Base-by-base conservation (phyloP, 2,888 invertebrate species). In the Dynastes grantii region DNA sequence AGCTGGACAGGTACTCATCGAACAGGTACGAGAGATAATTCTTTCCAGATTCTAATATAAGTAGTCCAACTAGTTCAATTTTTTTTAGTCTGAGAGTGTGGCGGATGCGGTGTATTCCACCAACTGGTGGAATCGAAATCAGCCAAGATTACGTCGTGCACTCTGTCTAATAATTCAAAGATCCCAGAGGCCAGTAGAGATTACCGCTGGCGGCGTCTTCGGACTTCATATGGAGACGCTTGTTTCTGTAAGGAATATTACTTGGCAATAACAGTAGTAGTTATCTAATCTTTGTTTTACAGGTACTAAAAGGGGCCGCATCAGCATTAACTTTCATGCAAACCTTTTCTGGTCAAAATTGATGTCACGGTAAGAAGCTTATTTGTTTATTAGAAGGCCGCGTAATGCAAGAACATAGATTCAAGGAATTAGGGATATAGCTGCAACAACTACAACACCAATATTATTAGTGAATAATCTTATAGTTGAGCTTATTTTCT, bases 171-270 rank as follows among this genome's bases (percentile, higher is more conserved):
- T 32, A 13, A 70, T 70, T 32, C 53, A 53, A 13, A 32, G 70
- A 53, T 53, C 70, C 2, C 70, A 70, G 8, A 51, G 32, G n/a
- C 53, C 32, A 9, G 13, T 32, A n/a, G 9, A 53, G 6, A 55
- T 70, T 13, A 53, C 53, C 13, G 70, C 70, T 53, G 70, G 53
- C 32, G 70, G 70, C 3, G 16, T 70, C n/a, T 70, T 45, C 29
- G 45, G 1, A 2, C 53, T 70, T 6, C 29, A 70, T 32, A 29
- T 70, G n/a, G 55, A 53, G 2, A 70, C 51, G 29, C 53, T 70
- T 53, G 53, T 37, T 27, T 16, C 29, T 29, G 70, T 70, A 65
- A 65, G 5, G 32, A 5, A 5, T 37, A 37, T 37, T 2, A 37
- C 32, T 37, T 37, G 32, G 32, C 32, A 37, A 37, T 37, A 5